Evolutionary conservation across 2,113 vertebrate genomes (phyloP), one percentile per base, ranked within the genome.

Genomic region (Brachyhypopomus occidentalis): DNA sequence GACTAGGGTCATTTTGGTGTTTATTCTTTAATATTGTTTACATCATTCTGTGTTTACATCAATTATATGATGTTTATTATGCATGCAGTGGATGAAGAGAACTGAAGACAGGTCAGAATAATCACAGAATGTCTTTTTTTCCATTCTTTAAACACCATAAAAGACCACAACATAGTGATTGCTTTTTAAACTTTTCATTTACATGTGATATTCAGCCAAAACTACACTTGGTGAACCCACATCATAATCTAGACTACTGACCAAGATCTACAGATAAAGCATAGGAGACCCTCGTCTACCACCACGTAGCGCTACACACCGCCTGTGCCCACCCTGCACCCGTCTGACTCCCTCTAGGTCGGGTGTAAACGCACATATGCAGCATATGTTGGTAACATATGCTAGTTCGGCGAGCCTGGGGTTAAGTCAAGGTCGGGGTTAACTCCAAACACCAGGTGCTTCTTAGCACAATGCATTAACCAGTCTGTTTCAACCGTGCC

Each of bases 131-230:
- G 12, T 52, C 45, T 14, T 12, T 14, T 52, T 52, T 52, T 11
- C 14, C 30, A 30, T 52, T 52, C 45, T 12, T 52, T 52, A 52
- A 52, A 52, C 1, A 52, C 45, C 45, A n/a, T 6, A 9, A 36
- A n/a, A 19, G 17, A 66, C 63, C 30, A 66, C 16, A 41, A 70
- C 34, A 70, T 38, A n/a, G 64, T 2, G 64, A 5, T 67, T 20
- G 23, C 12, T 70, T 70, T 41, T 64, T 64, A 5, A 30, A 30
- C 1, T 19, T 67, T 70, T 70, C 36, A 38, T 70, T 70, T 22
- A 70, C 38, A 70, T 41, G 66, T 70, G 36, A 70, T 70, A 70
- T 70, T 70, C 66, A 70, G 19, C 20, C 66, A 70, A 41, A 67
- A 70, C 36, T 41, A 70, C 36, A 41, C 34, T 70, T 22, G 30